These are phyloP conservation scores for Brachionus koreanus DNA, from an alignment of 1,140 invertebrate genomes.

Conservation along the genomic window DNA sequence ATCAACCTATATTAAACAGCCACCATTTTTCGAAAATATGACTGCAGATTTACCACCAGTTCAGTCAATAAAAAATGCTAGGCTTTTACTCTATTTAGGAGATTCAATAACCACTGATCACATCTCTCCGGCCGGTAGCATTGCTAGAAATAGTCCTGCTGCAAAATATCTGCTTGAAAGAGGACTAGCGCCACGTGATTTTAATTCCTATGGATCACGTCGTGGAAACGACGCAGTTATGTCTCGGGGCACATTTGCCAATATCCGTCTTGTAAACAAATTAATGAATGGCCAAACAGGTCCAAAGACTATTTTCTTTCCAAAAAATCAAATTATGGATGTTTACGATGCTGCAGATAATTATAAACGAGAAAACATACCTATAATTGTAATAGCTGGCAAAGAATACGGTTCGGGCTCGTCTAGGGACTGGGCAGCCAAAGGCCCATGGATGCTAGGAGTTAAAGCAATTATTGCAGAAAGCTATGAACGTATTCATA, in stretches of 20 bases:
- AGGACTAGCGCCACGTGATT: conserved; percentile 81
- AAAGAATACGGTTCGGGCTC: conserved; percentile 97
- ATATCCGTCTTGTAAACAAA: conserved; percentile 92
- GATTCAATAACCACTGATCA: conserved; percentile 97
- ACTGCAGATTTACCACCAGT: conserved; percentile 47
- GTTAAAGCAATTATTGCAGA: conserved; percentile 84
- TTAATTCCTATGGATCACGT: conserved; percentile 94
- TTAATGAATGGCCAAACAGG: conserved; percentile 59
- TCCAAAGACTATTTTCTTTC: conserved; percentile 26
- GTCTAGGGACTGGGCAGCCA: conserved; percentile 92
- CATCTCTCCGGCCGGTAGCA: conserved; percentile 94
- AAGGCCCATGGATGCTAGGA: conserved; percentile 81
- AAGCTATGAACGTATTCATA: conserved; percentile 92
- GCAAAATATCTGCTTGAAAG: conserved; percentile 70
- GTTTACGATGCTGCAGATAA: conserved; percentile 90
- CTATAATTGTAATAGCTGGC: conserved; percentile 81
- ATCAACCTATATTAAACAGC: conserved; percentile 92
- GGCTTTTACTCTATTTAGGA: conserved; percentile 58
- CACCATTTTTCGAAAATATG: conserved; percentile 91
- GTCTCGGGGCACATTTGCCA: conserved; percentile 94
- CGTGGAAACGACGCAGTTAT: conserved; percentile 94
- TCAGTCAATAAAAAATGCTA: neutral
- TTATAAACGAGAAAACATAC: conserved; percentile 68
- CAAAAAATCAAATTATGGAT: conserved; percentile 67
- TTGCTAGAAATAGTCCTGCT: conserved; percentile 86